These are phyloP conservation scores for Chesias legatella DNA, from an alignment of 2,888 invertebrate species.

Conservation along the genomic window DNA sequence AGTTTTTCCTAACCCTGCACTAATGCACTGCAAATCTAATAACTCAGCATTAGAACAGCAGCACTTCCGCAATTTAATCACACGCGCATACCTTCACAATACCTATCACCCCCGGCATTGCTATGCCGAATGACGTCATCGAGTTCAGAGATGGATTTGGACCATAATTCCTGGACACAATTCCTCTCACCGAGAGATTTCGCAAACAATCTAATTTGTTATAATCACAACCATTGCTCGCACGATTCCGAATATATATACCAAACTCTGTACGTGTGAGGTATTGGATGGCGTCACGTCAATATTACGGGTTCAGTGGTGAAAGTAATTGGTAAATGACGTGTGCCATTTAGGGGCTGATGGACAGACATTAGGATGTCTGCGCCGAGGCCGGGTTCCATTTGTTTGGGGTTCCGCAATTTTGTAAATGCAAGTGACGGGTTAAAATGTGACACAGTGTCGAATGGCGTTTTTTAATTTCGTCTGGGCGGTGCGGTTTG, in stretches of 20 bases:
- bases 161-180: constrained; percentile 73
- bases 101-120: constrained; percentile 72
- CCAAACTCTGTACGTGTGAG: constrained; percentile 2
- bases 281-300: constrained; percentile 36
- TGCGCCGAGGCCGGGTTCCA: constrained; percentile 67
- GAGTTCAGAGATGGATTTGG: constrained; percentile 72
- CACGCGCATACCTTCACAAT: constrained; percentile 13
- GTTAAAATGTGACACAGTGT: constrained; percentile 60
- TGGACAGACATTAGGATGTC: constrained; percentile 77
- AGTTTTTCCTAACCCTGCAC: constrained; percentile 26
- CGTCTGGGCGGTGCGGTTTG: constrained; percentile 22
- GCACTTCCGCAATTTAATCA: constrained; percentile 41
- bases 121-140: constrained; percentile 75
- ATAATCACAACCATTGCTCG: constrained; percentile 38
- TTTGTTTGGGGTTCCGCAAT: constrained; percentile 69
- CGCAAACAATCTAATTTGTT: constrained; percentile 4
- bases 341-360: constrained; percentile 75
- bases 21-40: constrained; percentile 42
- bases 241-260: neutral
- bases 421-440: constrained; percentile 66
- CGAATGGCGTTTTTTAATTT: constrained; percentile 45
- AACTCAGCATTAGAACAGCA: constrained; percentile 40
- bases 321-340: constrained; percentile 68
- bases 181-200: constrained; percentile 37
- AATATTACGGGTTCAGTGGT: constrained; percentile 18